phyloP scores from a whole-genome alignment of 2,113 vertebrate species.

The Neotoma lepida region DNA sequence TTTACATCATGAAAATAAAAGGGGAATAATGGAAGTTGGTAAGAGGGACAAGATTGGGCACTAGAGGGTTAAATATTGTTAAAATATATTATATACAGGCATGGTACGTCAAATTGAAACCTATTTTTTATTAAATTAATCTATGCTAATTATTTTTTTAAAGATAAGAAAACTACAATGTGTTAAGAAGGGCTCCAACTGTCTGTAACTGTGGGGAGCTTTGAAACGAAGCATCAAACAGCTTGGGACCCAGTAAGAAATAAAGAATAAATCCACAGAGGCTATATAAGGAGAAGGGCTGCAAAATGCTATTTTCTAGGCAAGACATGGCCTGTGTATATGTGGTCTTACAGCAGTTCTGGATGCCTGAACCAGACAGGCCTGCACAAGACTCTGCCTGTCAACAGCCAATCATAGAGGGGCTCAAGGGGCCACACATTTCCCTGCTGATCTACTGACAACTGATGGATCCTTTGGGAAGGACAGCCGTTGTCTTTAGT shows the following conservation, averaged over 20 bases:
- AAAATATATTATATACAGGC: neutral
- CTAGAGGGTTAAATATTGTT: too few relatives aligned
- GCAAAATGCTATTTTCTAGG: neutral
- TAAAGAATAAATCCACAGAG: neutral
- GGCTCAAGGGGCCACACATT: neutral
- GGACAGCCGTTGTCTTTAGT: neutral
- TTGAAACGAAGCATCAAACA: neutral
- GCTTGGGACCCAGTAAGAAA: neutral
- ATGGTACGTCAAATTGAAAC: neutral
- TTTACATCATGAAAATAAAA: neutral
- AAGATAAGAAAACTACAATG: neutral
- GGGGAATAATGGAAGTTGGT: neutral
- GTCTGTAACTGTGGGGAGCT: accelerated
- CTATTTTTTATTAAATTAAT: neutral
- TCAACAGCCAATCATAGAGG: neutral
- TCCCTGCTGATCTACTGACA: neutral
- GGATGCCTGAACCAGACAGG: neutral
- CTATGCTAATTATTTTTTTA: neutral
- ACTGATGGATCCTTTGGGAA: neutral
- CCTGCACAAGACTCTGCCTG: neutral
- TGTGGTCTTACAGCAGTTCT: too few relatives aligned
- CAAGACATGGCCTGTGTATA: neutral
- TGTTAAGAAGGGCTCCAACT: neutral
- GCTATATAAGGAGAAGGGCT: too few relatives aligned
- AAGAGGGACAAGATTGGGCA: neutral